Base-by-base conservation (phyloP, 2,797 vertebrate genomes). In the Myioborus melanocephalus region DNA sequence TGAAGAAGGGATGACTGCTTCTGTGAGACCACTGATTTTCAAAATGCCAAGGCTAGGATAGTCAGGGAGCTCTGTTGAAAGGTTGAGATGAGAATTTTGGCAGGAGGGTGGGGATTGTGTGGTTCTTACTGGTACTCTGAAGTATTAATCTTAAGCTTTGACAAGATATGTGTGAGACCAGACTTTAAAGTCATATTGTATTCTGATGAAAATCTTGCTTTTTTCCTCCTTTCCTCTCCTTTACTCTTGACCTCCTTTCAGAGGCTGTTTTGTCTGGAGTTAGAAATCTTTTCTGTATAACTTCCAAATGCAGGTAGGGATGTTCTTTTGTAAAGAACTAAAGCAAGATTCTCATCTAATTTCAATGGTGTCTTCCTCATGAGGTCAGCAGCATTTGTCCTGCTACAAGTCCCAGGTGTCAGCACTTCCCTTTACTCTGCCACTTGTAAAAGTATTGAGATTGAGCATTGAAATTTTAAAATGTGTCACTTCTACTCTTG, bases 181-280 rank as follows among this genome's bases (percentile, higher is more conserved):
- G 56, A 68, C 47, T 91, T 89, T 30, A 68, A 84, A 91, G 12
- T 56, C 69, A 1, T 66, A 52, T 69, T 19, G 2, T 76, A 73
- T 65, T 84, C 93, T 94, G 60, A 91, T 89, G 23, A 84, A 82
- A 88, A 87, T 87, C 95, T 92, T 84, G 10, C 76, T 61, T 88
- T 87, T 89, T 91, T 82, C 52, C n/a, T 87, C 28, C 90, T 88
- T 88, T 94, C 12, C 27, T 93, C 4, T 77, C 26, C 39, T 95
- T 76, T 32, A n/a, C 83, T 95, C 86, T 64, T 77, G 73, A 94
- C 87, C 49, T 94, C 63, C 47, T 89, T 88, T 93, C 73, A 73
- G 87, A 91, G 46, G 22, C 90, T 89, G 53, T 84, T 93, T 60
- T 94, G 37, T 82, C 70, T 89, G 76, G 49, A 84, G 59, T 49